Percentiles rank a stretch among this genome's conserved stretches.
Conservation (phyloP, 2,113 vertebrate genomes). For the Vidua macroura region DNA sequence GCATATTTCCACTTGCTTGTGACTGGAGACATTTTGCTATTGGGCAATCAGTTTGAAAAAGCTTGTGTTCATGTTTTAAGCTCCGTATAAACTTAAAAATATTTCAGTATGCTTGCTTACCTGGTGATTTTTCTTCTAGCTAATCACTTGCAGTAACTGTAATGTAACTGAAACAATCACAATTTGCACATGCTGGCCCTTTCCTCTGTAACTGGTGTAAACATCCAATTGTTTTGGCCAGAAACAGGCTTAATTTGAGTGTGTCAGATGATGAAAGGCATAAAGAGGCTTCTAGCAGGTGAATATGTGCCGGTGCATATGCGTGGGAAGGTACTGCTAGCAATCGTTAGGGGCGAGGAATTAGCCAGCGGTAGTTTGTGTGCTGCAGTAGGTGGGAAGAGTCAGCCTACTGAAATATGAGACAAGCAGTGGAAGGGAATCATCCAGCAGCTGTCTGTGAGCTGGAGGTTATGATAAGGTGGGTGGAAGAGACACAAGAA, state of each 20-base stretch:
- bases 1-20: background rate
- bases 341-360: background rate
- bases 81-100: background rate
- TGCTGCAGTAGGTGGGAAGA: constrained; percentile 5
- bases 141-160: background rate
- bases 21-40: background rate
- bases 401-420: background rate
- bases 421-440: background rate
- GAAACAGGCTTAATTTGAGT: background rate
- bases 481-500: background rate
- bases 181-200: background rate
- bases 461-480: constrained; percentile 6
- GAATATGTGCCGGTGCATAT: background rate
- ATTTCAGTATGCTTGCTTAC: background rate
- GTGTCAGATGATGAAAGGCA: background rate
- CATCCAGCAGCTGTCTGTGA: background rate
- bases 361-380: constrained; percentile 17
- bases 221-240: background rate
- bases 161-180: background rate
- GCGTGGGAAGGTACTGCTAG: background rate
- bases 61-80: background rate
- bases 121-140: background rate
- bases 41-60: background rate
- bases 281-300: background rate
- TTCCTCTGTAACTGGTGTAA: background rate